Conservation (phyloP, 2,113 vertebrate species). For the Sinocyclocheilus maitianheensis region DNA sequence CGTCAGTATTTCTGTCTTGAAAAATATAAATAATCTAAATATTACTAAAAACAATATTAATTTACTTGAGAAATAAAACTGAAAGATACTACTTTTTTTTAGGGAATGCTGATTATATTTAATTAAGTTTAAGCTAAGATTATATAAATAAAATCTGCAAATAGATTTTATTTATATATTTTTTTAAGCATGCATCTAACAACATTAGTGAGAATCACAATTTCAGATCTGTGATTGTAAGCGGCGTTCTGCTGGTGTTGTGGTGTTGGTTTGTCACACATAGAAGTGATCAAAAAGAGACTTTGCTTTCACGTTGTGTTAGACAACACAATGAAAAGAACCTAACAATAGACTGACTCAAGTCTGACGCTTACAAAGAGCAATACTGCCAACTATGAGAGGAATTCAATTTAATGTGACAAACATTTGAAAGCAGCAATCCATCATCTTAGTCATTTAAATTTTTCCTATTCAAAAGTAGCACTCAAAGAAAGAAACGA, state of each 20-base stretch:
- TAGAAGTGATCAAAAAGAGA: constrained; percentile 18
- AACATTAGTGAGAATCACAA: background rate
- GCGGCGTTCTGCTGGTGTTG: background rate
- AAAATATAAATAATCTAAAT: too few species aligned
- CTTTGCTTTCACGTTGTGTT: constrained; percentile 23
- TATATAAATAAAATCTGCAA: background rate
- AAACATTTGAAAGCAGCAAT: constrained; percentile 57
- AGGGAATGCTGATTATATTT: too few species aligned
- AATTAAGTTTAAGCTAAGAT: background rate
- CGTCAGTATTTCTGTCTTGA: background rate
- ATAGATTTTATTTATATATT: too few species aligned
- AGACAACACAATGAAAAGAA: constrained; percentile 43
- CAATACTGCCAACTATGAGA: constrained; percentile 46
- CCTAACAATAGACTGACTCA: constrained; percentile 47
- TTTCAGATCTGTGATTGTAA: background rate
- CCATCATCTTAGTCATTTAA: constrained; percentile 56
- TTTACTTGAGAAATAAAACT: too few species aligned
- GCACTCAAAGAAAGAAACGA: constrained; percentile 27
- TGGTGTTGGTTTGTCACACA: constrained; percentile 28
- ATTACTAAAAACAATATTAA: too few species aligned
- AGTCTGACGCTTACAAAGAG: constrained; percentile 34
- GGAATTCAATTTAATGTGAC: constrained; percentile 56
- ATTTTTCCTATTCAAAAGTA: constrained; percentile 50
- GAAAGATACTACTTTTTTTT: too few species aligned
- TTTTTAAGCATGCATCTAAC: background rate